Conservation (phyloP, 2,113 vertebrate species). For the Dissostichus mawsoni region DNA sequence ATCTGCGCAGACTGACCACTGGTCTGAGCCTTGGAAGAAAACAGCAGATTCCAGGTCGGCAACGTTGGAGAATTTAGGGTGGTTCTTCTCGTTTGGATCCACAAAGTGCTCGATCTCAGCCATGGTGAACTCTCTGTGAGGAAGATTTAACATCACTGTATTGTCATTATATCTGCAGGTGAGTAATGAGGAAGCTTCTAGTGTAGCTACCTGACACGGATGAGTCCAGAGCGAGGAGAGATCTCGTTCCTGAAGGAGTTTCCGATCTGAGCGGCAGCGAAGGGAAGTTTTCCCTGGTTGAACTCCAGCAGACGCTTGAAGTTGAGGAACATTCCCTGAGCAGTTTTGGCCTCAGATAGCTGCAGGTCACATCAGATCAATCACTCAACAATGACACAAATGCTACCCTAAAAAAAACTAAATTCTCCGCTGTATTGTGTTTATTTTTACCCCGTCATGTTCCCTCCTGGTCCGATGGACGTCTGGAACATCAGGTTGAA, state of each 20-base stretch:
- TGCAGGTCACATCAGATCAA: slow-evolving; percentile 59
- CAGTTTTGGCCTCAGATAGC: slow-evolving; percentile 98
- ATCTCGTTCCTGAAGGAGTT: slow-evolving; percentile 99
- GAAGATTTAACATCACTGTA: not conserved
- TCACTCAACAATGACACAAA: too few relatives aligned
- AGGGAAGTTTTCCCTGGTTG: slow-evolving; percentile 98
- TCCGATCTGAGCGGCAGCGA: slow-evolving; percentile 98
- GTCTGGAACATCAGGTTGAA: slow-evolving; percentile 99
- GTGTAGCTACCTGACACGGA: slow-evolving; percentile 89
- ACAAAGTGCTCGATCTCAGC: slow-evolving; percentile 99
- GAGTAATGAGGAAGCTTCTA: not conserved
- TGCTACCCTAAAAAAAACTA: too few relatives aligned
- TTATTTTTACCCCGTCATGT: slow-evolving; percentile 91
- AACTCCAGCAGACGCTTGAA: slow-evolving; percentile 98
- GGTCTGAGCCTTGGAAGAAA: slow-evolving; percentile 96
- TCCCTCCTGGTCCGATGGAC: slow-evolving; percentile 96
- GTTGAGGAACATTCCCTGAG: slow-evolving; percentile 99
- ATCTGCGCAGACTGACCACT: slow-evolving; percentile 93
- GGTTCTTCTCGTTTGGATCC: slow-evolving; percentile 94
- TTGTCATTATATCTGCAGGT: not conserved
- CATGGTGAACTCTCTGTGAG: slow-evolving; percentile 97
- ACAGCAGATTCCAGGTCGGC: slow-evolving; percentile 89
- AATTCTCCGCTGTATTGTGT: too few relatives aligned
- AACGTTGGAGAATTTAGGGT: slow-evolving; percentile 93
- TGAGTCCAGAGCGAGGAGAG: slow-evolving; percentile 97